A percentile compares a stretch with the other conserved stretches of the same genome.
These are phyloP conservation scores for Pristionchus exspectatus DNA, from an alignment of 2,888 invertebrate genomes.

Conservation along the genomic window DNA sequence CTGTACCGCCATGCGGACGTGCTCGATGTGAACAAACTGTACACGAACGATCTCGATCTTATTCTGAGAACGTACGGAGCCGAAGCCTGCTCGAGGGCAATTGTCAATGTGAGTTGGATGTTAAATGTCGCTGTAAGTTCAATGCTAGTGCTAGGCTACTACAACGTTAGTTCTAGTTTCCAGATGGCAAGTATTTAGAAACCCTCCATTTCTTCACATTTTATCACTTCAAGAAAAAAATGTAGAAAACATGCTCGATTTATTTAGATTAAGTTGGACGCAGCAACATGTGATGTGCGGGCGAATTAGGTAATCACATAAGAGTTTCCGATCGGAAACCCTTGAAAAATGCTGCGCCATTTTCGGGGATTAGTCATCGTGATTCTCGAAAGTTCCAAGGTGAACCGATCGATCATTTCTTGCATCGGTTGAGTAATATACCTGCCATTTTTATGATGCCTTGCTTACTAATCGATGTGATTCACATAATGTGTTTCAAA, in stretches of 20 bases:
- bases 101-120: constrained; percentile 85
- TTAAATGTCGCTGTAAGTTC: background rate
- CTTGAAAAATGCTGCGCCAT: background rate
- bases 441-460: background rate
- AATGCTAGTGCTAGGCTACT: too few relatives aligned
- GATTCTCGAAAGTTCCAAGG: constrained; percentile 13
- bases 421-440: background rate
- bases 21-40: constrained; percentile 84
- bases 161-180: background rate
- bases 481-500: background rate
- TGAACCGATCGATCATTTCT: background rate
- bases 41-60: constrained; percentile 94
- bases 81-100: constrained; percentile 93
- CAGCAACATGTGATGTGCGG: background rate
- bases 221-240: background rate
- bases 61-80: constrained; percentile 92
- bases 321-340: constrained; percentile 14
- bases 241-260: background rate
- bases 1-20: constrained; percentile 89
- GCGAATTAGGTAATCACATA: background rate
- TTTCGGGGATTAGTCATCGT: background rate
- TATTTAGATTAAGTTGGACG: background rate
- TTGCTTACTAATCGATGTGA: background rate
- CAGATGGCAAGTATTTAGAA: background rate
- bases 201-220: background rate